Evolutionary conservation across 2,113 vertebrate genomes (phyloP), one percentile per base, ranked within the genome.

Genomic region (Brienomyrus brachyistius): DNA sequence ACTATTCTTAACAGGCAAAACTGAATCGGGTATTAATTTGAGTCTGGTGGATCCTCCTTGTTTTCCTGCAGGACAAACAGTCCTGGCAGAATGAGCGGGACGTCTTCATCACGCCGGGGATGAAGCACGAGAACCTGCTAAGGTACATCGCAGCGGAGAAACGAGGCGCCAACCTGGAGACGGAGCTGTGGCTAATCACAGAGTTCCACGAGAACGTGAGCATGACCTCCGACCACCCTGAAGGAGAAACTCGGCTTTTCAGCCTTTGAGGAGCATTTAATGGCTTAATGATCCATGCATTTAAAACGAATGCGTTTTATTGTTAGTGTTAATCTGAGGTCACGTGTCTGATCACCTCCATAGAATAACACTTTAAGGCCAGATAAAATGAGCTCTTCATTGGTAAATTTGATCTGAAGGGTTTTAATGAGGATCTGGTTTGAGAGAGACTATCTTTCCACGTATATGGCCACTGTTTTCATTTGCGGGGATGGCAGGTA

Each of bases 111-210:
- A 98, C 97, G 0, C 97, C 98, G 0, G 98, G 98, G 45, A 99
- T 99, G 97, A 98, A 96, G 92, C 98, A 99, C 0, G 97, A 98
- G 83, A 98, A 98, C 94, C 95, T 99, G 92, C 92, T 99, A 92
- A 95, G 95, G 88, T 99, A 96, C 93, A 97, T 99, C 6, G 97
- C 94, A 0, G 97, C 97, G 0, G 98, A 99, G 96, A 97, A 96
- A 90, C 96, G 98, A 23, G 98, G 98, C 59, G 94, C 92, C 88
- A 97, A 96, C 95, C 94, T 97, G n/a, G 98, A 99, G 93, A 95
- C 94, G 35, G 98, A 99, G 87, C 96, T 99, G 56, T 99, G 98
- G 98, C 96, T 99, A 90, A 97, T 99, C 94, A 98, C 97, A 0
- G 96, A 98, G 92, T 99, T 97, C 92, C 98, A 99, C 0, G 97